Base-by-base conservation (phyloP, 2,888 invertebrate genomes). In the Bombylius discolor region DNA sequence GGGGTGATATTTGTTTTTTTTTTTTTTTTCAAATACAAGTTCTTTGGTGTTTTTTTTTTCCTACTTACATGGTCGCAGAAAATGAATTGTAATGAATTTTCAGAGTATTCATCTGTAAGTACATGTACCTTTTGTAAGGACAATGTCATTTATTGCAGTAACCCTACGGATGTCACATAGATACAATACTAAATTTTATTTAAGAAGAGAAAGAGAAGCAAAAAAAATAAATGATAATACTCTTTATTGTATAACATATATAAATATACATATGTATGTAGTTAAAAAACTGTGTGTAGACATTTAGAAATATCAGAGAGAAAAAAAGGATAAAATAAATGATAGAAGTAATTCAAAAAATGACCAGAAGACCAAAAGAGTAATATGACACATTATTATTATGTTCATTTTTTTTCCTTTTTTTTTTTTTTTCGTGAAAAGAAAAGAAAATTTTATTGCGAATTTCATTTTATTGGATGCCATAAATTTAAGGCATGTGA, bases 381-480 rank as follows among this genome's bases (percentile, higher is more conserved):
- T 23, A 23, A 23, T 23, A 23, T 23, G 23, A 23, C 23, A 23
- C 23, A 23, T 23, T 23, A 23, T 23, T 23, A 23, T 23, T 23
- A 23, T 23, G 23, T 23, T 23, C 23, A 23, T 23, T 23, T 23
- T 23, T 23, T 23, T 23, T 23, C 3, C 23, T 23, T 36, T 8
- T 4, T 4, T 36, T 36, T 36, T 9, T 8, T 36, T 36, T 36
- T 36, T 8, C 36, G 9, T 36, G 36, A 11, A 42, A 42, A 42
- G 1, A 42, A 42, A 42, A 11, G 39, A 55, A 55, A 52, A 54
- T 49, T 59, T 59, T 59, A 57, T 61, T 59, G 59, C 59, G 59
- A 59, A 58, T 53, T 61, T 59, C 54, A 59, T 58, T 61, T 61
- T 59, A 61, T 61, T 61, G 54, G 49, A 47, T 54, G 56, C 53